These are phyloP conservation scores for Lycaon pictus DNA, from an alignment of 2,113 vertebrate species.

Conservation along the genomic window DNA sequence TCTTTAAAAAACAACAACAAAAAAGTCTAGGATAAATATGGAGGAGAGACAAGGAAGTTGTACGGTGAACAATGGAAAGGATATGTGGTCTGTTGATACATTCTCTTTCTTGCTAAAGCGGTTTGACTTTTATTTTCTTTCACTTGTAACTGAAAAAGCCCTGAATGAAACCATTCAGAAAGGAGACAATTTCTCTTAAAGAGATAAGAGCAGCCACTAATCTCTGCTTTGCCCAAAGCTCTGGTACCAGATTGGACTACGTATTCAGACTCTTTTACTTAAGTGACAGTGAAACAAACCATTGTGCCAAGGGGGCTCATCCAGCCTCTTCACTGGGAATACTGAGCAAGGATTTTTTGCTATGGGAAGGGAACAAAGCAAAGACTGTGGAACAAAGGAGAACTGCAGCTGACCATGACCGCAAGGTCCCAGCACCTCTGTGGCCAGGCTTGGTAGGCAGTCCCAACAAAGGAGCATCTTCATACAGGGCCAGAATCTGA, in stretches of 20 bases:
- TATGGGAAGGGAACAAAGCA: not conserved
- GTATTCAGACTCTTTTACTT: not conserved
- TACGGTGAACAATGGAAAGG: not conserved
- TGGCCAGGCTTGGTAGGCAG: not conserved
- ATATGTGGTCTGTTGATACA: not conserved
- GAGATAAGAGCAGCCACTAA: not conserved
- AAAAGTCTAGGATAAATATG: not conserved
- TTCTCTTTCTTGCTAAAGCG: not conserved
- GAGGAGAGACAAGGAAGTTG: not conserved
- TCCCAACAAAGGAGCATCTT: not conserved
- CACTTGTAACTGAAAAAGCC: not conserved
- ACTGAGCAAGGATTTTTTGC: accelerated
- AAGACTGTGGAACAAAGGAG: not conserved
- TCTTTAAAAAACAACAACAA: not conserved
- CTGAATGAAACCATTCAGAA: not conserved
- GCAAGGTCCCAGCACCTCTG: accelerated
- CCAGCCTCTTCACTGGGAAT: not conserved
- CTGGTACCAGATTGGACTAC: not conserved
- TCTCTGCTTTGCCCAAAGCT: not conserved
- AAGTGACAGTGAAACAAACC: not conserved
- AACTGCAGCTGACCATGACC: not conserved
- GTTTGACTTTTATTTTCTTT: not conserved
- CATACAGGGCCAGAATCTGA: not conserved
- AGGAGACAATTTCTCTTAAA: not conserved
- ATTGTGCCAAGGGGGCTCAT: not conserved